A percentile compares a stretch with the other conserved stretches of the same genome.
These are phyloP conservation scores for Lophius americanus DNA, from an alignment of 2,797 vertebrate genomes.

Conservation along the genomic window DNA sequence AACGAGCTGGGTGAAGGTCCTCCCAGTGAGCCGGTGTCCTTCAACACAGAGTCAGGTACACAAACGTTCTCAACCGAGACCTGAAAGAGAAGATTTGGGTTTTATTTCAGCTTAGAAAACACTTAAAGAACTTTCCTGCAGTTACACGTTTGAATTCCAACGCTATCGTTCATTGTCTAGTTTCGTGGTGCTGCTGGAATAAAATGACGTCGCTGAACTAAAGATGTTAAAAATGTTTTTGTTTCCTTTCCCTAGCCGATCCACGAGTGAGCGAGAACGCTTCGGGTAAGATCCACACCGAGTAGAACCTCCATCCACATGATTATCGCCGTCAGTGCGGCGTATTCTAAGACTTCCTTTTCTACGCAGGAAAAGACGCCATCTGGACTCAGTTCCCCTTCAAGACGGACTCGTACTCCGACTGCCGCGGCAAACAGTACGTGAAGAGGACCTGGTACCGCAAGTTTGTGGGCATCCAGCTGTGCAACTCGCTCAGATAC, in stretches of 20 bases:
- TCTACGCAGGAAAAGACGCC: constrained; percentile 88
- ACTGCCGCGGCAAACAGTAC: constrained; percentile 92
- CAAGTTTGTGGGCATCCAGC: constrained; percentile 95
- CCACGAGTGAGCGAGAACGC: constrained; percentile 92
- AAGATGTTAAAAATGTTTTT: constrained; percentile 3
- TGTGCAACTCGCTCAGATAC: constrained; percentile 96
- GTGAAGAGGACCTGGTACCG: constrained; percentile 98
- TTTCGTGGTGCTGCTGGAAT: too few relatives aligned
- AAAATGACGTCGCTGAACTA: too few relatives aligned
- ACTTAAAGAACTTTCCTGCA: too few relatives aligned
- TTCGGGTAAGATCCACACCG: constrained; percentile 82
- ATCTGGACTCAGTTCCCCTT: constrained; percentile 97
- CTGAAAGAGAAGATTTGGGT: too few relatives aligned
- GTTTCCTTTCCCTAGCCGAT: constrained; percentile 81
- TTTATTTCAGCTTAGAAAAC: too few relatives aligned
- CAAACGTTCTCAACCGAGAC: too few relatives aligned
- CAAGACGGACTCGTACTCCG: constrained; percentile 89
- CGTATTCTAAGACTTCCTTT: not conserved
- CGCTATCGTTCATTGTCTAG: too few relatives aligned
- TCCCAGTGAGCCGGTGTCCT: constrained; percentile 85
- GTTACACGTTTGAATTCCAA: too few relatives aligned
- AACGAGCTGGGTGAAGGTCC: constrained; percentile 91
- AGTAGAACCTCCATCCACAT: not conserved
- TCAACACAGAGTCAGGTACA: constrained; percentile 94
- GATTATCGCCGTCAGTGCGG: rapidly evolving